Evolutionary conservation across 2,888 invertebrate species (phyloP).

Genomic region (Glyphotaelius pellucidus): DNA sequence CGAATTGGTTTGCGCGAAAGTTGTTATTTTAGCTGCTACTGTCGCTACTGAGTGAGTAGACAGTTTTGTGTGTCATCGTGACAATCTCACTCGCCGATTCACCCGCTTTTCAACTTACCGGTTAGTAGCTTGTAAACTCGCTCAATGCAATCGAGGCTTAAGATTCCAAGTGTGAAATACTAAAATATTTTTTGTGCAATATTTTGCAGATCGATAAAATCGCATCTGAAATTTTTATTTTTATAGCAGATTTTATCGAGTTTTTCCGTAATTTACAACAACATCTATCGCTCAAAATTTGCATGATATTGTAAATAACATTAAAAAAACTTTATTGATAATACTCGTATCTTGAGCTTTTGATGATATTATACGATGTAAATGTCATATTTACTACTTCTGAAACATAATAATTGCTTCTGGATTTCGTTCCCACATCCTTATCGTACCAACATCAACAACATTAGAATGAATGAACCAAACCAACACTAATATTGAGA

Average conservation of each 20-base stretch:
- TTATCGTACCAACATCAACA: background rate
- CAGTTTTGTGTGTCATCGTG: too few relatives aligned
- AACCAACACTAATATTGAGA: background rate
- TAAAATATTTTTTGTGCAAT: background rate
- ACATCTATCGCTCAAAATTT: background rate
- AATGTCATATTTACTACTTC: slow-evolving; percentile 2
- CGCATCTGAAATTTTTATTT: background rate
- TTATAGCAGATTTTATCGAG: background rate
- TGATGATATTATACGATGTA: background rate
- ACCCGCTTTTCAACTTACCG: too few relatives aligned
- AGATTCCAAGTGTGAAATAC: too few relatives aligned
- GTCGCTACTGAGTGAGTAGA: too few relatives aligned
- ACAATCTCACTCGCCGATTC: too few relatives aligned
- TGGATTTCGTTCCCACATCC: slow-evolving; percentile 2
- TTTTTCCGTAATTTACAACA: background rate
- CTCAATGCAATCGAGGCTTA: too few relatives aligned
- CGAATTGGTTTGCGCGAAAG: too few relatives aligned
- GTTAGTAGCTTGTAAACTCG: too few relatives aligned
- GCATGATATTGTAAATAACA: background rate
- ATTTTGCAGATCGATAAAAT: background rate
- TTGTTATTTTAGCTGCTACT: too few relatives aligned
- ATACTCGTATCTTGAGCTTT: background rate
- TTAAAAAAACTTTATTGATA: background rate
- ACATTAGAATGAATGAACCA: background rate
- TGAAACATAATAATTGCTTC: background rate